Evolutionary conservation across 2,888 invertebrate genomes (phyloP).

Genomic region (Apodemia mormo): DNA sequence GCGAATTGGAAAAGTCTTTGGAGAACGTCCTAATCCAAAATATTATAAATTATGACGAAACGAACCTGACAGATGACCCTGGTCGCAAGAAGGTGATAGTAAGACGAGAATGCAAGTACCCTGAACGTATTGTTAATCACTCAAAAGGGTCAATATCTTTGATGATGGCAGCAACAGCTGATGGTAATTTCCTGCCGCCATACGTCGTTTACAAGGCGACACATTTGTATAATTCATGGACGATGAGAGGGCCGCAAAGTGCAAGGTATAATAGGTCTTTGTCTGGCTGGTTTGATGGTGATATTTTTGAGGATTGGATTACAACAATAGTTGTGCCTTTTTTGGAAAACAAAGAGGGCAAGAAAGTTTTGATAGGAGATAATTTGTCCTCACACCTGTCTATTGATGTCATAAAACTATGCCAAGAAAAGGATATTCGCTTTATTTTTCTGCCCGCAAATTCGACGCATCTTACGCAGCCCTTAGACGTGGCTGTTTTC

Average conservation of each 20-base stretch:
- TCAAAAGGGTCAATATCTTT: slow-evolving; percentile 47
- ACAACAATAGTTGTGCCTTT: no score
- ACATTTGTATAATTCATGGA: slow-evolving; percentile 52
- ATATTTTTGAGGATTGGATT: slow-evolving; percentile 19
- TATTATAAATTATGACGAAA: slow-evolving; percentile 16
- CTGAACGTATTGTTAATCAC: slow-evolving; percentile 38
- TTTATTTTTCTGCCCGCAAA: no score
- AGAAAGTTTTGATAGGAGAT: background rate
- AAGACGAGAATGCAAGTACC: slow-evolving; percentile 46
- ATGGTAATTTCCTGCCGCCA: slow-evolving; percentile 40
- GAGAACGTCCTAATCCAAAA: slow-evolving; percentile 31
- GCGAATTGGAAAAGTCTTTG: slow-evolving; percentile 25
- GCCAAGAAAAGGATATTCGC: background rate
- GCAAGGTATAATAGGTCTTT: slow-evolving; percentile 43
- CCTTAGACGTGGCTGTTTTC: slow-evolving; percentile 24
- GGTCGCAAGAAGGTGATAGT: slow-evolving; percentile 38
- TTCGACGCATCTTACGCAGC: no score
- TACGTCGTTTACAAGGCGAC: slow-evolving; percentile 60
- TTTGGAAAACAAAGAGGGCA: no score
- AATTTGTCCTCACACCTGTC: slow-evolving; percentile 1
- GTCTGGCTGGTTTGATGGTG: slow-evolving; percentile 49
- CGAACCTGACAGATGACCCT: slow-evolving; percentile 33
- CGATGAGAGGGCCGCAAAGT: slow-evolving; percentile 47
- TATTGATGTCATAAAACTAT: background rate
- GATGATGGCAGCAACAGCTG: slow-evolving; percentile 52